Base-by-base conservation (phyloP, 2,113 vertebrate genomes). In the Pygoscelis adeliae region DNA sequence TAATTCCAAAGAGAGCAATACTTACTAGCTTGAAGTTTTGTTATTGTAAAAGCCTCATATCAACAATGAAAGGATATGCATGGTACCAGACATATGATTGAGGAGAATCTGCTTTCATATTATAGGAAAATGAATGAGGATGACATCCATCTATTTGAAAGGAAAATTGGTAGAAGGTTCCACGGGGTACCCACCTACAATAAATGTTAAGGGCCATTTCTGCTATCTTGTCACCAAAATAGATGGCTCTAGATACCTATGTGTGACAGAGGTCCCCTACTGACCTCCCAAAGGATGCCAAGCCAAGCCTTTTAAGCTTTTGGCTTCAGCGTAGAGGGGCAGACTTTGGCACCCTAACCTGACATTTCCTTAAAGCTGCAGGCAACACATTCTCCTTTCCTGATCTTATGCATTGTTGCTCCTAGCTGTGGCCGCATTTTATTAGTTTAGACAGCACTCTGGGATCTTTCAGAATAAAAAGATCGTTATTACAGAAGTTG, bases 11-110 rank as follows among this genome's bases (percentile, higher is more conserved):
- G 93, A 63, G 70, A 89, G 71, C 83, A 96, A 87, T 81, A n/a
- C 70, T 91, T 79, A 65, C 44, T 77, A 40, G n/a, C 72, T 20
- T 38, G 15, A 71, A 27, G 26, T 14, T 56, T 83, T 63, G 14
- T 81, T 87, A 93, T 82, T 85, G 50, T 52, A 32, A 81, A 78
- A 93, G 21, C 59, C 47, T 53, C 32, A 13, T 8, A 9, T 63
- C 92, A 80, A 72, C 84, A 91, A 93, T 78, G 47, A 81, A 55
- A 87, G 95, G 80, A 96, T 92, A 91, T 67, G 66, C 86, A 86
- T 15, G 23, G 55, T 50, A 59, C 61, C 49, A 80, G 77, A 52
- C 8, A 6, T 2, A 62, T 10, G 65, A 38, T 9, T 18, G 71
- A 63, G 62, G 40, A 73, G 59, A 90, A 86, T 56, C 86, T 97